Conservation (phyloP, 2,797 vertebrate genomes). For the Jordanella pulchra region DNA sequence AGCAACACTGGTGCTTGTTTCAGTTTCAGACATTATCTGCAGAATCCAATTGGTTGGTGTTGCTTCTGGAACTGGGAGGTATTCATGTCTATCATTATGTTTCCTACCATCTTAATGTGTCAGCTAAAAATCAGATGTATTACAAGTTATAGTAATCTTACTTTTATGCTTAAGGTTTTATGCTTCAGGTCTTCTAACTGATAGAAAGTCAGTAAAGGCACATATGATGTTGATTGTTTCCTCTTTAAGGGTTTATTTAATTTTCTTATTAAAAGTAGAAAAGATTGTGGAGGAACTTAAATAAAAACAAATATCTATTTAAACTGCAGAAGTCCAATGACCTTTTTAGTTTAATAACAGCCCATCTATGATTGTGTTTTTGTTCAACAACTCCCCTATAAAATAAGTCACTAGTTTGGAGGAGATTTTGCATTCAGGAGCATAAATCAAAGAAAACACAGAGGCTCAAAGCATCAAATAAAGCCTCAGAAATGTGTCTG, state of each 20-base stretch:
- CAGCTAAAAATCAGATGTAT: too few species aligned
- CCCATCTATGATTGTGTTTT: conserved; percentile 11
- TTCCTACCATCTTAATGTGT: too few species aligned
- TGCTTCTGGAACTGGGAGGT: too few species aligned
- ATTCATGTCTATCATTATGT: too few species aligned
- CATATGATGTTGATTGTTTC: neutral
- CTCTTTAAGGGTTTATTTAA: neutral
- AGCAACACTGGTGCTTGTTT: too few species aligned
- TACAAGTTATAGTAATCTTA: too few species aligned
- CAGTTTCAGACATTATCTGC: too few species aligned
- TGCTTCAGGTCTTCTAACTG: neutral
- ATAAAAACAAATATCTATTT: neutral
- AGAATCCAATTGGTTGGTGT: too few species aligned
- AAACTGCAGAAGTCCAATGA: neutral
- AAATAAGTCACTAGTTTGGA: neutral
- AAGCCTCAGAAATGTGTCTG: neutral
- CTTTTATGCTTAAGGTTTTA: too few species aligned
- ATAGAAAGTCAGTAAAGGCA: neutral
- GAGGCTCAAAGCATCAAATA: neutral
- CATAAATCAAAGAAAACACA: neutral
- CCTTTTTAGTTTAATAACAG: neutral
- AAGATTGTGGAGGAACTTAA: neutral
- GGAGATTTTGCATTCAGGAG: conserved; percentile 7
- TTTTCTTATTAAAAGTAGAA: neutral
- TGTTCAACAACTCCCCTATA: conserved; percentile 1